Evolutionary conservation across 2,888 invertebrate species (phyloP), one percentile per base, ranked within the genome.

Genomic region (Dioctria rufipes): DNA sequence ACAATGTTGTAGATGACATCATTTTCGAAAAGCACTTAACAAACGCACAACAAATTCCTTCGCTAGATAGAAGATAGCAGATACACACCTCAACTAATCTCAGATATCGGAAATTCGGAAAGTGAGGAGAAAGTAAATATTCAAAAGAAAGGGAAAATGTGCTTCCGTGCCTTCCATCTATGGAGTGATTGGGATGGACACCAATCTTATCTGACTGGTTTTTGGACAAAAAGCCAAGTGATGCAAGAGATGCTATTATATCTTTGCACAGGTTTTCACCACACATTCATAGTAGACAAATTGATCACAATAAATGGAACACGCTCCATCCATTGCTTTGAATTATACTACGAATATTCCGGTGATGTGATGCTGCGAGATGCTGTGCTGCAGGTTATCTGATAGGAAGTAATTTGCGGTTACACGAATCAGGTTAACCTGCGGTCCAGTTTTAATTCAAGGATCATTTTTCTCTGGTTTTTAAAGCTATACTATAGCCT

Each of bases 321-420:
- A 69, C 37, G 39, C 40, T 73, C 40, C 58, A 73, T 73, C 40
- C 58, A 73, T 54, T 42, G 42, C 40, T n/a, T 71, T 46, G 25
- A 11, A 58, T 54, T 71, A 54, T 58, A 25, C 25, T 25, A 25
- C 25, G 71, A 8, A 54, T 71, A 51, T 39, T 51, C 39, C 71
- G 37, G 54, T n/a, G 39, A 5, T 3, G 42, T 42, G 54, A 40
- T 73, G 73, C 13, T 49, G 5, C 49, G 25, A 25, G 25, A 25
- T 25, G 25, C 25, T 25, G 25, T 46, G 67, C 67, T 58, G 73
- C 73, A 40, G 73, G 73, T 73, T 73, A 73, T 11, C 60, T 51
- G 73, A 73, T 54, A 73, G 73, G 73, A 73, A 73, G 73, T 42
- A 58, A 73, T 73, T 73, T 73, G 73, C 42, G 73, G 73, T 73